A percentile compares a stretch with the other conserved stretches of the same genome.
Evolutionary conservation across 2,888 invertebrate species (phyloP).

Genomic region (Philereme transversata): DNA sequence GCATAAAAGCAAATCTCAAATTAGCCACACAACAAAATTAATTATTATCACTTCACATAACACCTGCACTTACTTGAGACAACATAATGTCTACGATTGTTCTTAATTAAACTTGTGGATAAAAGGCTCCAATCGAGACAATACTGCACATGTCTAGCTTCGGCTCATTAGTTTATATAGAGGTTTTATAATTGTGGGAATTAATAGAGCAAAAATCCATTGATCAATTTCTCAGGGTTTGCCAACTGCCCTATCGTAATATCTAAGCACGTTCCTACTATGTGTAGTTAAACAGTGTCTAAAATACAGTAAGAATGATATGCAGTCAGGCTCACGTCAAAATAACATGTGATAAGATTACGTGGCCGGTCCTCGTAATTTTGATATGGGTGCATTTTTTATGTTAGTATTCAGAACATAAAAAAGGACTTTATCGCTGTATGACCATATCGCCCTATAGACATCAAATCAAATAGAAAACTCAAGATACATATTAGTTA

Average conservation of each 20-base stretch:
- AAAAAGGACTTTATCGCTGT: too few species aligned
- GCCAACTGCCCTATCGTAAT: constrained; percentile 69
- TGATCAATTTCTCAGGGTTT: constrained; percentile 78
- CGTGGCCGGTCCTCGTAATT: too few species aligned
- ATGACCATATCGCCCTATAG: too few species aligned
- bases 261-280: constrained; percentile 44
- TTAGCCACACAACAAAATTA: too few species aligned
- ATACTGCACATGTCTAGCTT: constrained; percentile 54
- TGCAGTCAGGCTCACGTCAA: background rate
- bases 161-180: constrained; percentile 75
- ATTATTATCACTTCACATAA: background rate
- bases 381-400: too few species aligned
- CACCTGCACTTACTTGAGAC: constrained; percentile 60
- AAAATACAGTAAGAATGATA: background rate
- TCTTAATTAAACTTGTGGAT: constrained; percentile 35
- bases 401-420: too few species aligned
- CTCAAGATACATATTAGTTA: too few species aligned
- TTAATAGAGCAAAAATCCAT: constrained; percentile 79
- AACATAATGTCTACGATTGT: constrained; percentile 51
- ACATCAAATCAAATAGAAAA: too few species aligned
- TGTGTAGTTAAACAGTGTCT: constrained; percentile 5
- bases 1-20: too few species aligned
- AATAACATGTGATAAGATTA: background rate
- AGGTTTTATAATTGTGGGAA: constrained; percentile 77
- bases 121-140: constrained; percentile 48